Conservation (phyloP, 2,888 invertebrate genomes). For the Lumbricus terrestris region DNA sequence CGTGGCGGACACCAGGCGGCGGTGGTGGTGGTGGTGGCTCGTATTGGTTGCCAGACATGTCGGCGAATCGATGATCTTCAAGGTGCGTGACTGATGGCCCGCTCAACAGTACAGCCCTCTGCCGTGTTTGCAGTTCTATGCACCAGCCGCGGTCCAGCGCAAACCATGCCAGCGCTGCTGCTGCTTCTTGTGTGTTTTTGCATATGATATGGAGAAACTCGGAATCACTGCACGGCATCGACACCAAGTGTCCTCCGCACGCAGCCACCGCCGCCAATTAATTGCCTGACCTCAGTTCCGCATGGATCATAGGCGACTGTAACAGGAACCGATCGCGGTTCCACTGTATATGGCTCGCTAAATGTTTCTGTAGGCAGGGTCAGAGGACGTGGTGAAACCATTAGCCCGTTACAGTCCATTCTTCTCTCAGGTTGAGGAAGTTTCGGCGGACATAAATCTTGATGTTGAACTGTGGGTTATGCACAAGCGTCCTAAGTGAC, state of each 20-base stretch:
- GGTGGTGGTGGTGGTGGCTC: too few species aligned
- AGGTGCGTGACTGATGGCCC: not conserved
- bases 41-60: not conserved
- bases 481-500: too few species aligned
- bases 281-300: not conserved
- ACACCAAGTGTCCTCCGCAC: not conserved
- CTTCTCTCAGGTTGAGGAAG: not conserved
- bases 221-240: not conserved
- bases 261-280: not conserved
- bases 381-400: not conserved
- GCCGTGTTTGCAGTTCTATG: not conserved
- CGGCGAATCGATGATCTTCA: slow-evolving; percentile 3
- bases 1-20: too few species aligned
- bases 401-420: not conserved
- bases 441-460: too few species aligned
- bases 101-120: slow-evolving; percentile 3
- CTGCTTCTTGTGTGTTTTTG: not conserved
- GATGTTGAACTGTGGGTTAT: not conserved
- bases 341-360: not conserved
- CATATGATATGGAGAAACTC: not conserved
- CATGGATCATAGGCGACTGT: not conserved
- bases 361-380: not conserved
- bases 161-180: not conserved
- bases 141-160: not conserved
- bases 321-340: not conserved